Conservation (phyloP, 2,888 invertebrate genomes). For the Polyploca ridens region DNA sequence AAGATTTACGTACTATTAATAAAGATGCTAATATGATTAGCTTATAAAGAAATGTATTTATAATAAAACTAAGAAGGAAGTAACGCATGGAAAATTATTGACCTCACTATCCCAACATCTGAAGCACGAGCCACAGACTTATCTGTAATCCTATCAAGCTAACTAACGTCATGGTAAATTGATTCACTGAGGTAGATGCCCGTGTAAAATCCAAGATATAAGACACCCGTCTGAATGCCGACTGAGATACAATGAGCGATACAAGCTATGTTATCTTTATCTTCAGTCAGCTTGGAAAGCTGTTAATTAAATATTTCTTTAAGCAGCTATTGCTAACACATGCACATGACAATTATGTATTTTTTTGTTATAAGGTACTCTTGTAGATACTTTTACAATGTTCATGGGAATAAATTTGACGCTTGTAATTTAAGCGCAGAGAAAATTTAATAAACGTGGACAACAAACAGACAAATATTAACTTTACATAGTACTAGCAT, state of each 20-base stretch:
- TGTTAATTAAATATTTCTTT: background rate
- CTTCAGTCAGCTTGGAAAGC: background rate
- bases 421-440: too few species aligned
- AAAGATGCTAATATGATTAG: background rate
- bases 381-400: too few species aligned
- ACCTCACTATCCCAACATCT: slow-evolving; percentile 11
- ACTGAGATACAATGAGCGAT: background rate
- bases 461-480: background rate
- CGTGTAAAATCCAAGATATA: slow-evolving; percentile 29
- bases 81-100: background rate
- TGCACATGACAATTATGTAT: background rate
- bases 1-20: too few species aligned
- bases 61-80: background rate
- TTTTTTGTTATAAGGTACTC: too few species aligned
- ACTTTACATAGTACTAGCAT: background rate
- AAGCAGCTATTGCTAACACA: background rate
- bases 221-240: slow-evolving; percentile 23
- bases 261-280: background rate
- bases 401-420: too few species aligned
- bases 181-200: slow-evolving; percentile 37
- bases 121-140: slow-evolving; percentile 26
- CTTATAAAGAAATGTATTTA: slow-evolving; percentile 1
- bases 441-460: background rate
- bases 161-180: slow-evolving; percentile 41
- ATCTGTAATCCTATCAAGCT: slow-evolving; percentile 21